A percentile compares a stretch with the other conserved stretches of the same genome.
phyloP scores from a whole-genome alignment of 1,140 invertebrate genomes.

The Ceratosolen solmsi region DNA sequence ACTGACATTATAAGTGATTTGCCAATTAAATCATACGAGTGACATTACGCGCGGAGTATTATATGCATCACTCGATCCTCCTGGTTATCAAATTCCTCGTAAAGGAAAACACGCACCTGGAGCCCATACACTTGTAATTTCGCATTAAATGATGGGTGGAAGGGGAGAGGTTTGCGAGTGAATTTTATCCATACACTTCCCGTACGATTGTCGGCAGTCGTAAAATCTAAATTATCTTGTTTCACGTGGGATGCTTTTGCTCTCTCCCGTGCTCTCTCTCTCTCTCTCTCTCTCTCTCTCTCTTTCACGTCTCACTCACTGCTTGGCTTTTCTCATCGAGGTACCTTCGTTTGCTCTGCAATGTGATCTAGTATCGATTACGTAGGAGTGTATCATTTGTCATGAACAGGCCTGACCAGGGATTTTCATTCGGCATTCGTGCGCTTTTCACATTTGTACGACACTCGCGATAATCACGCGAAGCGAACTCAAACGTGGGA shows the following conservation, averaged over 20 bases:
- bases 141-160: not conserved
- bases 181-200: slow-evolving; percentile 38
- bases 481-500: not conserved
- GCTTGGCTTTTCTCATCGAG: not conserved
- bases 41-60: not conserved
- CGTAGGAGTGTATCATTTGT: slow-evolving; percentile 32
- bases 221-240: slow-evolving; percentile 45
- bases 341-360: not conserved
- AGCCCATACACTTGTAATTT: not conserved
- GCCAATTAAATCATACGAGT: not conserved
- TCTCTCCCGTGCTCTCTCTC: not conserved
- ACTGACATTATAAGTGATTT: not conserved
- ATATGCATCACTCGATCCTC: not conserved
- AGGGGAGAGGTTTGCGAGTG: not conserved
- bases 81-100: slow-evolving; percentile 7
- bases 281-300: slow-evolving; percentile 21
- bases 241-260: not conserved
- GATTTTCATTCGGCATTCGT: slow-evolving; percentile 18
- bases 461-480: not conserved
- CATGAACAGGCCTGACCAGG: slow-evolving; percentile 32
- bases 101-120: not conserved
- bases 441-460: not conserved
- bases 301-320: not conserved
- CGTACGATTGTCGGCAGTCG: slow-evolving; percentile 18
- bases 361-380: slow-evolving; percentile 45